These are phyloP conservation scores for Murina feae DNA, from an alignment of 2,113 vertebrate genomes.

Conservation along the genomic window DNA sequence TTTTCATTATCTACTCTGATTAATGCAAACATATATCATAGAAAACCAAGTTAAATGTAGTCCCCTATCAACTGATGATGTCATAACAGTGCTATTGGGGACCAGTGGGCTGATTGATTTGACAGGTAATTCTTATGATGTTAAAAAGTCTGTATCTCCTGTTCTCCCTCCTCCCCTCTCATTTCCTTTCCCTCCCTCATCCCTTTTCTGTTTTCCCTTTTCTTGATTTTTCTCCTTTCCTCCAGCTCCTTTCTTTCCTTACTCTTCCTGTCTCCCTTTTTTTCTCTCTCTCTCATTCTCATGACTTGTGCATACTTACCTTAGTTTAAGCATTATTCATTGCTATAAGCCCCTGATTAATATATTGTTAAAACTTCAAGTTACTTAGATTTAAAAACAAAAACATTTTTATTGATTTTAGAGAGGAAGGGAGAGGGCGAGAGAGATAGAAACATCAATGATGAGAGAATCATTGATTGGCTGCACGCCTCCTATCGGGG, in stretches of 20 bases:
- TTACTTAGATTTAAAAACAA: no score
- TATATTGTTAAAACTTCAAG: neutral
- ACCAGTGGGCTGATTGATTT: neutral
- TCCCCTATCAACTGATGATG: neutral
- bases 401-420: no score
- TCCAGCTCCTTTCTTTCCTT: no score
- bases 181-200: neutral
- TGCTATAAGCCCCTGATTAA: neutral
- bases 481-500: no score
- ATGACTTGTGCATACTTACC: neutral
- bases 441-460: no score
- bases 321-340: neutral
- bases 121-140: neutral
- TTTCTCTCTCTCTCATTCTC: neutral
- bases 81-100: neutral
- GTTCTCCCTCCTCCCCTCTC: accelerated
- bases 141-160: neutral
- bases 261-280: no score
- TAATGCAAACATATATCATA: neutral
- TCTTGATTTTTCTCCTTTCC: neutral
- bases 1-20: neutral
- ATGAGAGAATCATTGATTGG: no score
- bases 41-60: neutral
- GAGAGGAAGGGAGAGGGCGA: no score
- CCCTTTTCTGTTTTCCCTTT: neutral